phyloP scores from a whole-genome alignment of 1,140 invertebrate genomes.

The Drosophila orosa region DNA sequence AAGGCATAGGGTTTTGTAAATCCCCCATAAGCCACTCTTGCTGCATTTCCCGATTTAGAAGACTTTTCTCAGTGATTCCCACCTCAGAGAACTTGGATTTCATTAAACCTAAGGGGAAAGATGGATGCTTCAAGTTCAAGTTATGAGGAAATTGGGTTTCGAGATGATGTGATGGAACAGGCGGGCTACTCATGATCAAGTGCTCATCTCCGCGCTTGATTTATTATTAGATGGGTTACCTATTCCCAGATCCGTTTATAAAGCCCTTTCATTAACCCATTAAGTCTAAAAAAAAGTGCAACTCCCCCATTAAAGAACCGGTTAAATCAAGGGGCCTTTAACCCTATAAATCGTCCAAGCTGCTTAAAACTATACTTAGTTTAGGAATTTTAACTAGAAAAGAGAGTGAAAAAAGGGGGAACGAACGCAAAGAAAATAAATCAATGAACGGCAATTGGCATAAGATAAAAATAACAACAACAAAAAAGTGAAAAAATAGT shows the following conservation, averaged over 20 bases:
- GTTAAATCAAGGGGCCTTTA: slow-evolving; percentile 41
- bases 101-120: neutral
- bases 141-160: neutral
- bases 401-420: slow-evolving; percentile 5
- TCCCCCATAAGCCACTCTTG: neutral
- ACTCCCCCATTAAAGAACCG: slow-evolving; percentile 18
- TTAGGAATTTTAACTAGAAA: neutral
- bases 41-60: neutral
- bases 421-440: slow-evolving; percentile 41
- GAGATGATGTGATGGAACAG: slow-evolving; percentile 12
- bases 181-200: slow-evolving; percentile 4
- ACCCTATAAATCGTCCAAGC: slow-evolving; percentile 33
- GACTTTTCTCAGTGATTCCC: neutral
- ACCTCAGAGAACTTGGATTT: neutral
- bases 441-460: slow-evolving; percentile 66
- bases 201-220: slow-evolving; percentile 27
- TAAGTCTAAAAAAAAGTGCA: neutral
- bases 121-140: neutral
- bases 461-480: slow-evolving; percentile 66
- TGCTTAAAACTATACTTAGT: slow-evolving; percentile 5
- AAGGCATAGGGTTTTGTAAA: neutral
- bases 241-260: slow-evolving; percentile 22
- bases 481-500: slow-evolving; percentile 45
- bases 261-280: slow-evolving; percentile 7
- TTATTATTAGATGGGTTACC: slow-evolving; percentile 26